Evolutionary conservation across 2,797 vertebrate species (phyloP).

Genomic region (Ptychadena robeensis): DNA sequence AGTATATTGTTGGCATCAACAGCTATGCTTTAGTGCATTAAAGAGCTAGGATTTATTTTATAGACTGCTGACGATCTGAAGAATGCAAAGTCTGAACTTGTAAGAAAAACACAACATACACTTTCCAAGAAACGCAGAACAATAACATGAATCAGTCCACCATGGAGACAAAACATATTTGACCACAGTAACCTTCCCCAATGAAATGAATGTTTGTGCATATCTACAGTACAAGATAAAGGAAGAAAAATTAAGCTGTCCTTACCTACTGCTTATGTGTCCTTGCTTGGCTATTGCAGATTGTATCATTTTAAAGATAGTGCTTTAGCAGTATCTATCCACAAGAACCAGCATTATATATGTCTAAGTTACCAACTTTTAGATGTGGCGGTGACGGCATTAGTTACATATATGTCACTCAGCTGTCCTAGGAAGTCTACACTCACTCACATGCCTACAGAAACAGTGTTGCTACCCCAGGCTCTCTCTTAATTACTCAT

Average conservation of each 20-base stretch:
- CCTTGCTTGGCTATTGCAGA: no score
- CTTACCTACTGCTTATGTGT: no score
- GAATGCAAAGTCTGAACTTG: constrained; percentile 1
- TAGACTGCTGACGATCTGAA: background rate
- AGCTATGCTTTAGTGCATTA: background rate
- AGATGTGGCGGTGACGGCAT: no score
- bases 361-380: no score
- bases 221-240: background rate
- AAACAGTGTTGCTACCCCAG: no score
- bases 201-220: background rate
- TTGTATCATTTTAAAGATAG: no score
- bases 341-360: no score
- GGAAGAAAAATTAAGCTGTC: background rate
- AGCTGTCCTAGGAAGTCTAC: no score
- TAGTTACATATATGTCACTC: no score
- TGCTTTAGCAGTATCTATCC: no score
- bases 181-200: constrained; percentile 5
- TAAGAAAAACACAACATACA: background rate
- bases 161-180: constrained; percentile 16
- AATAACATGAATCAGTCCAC: constrained; percentile 1
- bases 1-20: constrained; percentile 5
- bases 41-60: constrained; percentile 5
- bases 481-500: no score
- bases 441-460: no score
- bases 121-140: constrained; percentile 15